Evolutionary conservation across 2,888 invertebrate genomes (phyloP).

Genomic region (Amorpha juglandis): DNA sequence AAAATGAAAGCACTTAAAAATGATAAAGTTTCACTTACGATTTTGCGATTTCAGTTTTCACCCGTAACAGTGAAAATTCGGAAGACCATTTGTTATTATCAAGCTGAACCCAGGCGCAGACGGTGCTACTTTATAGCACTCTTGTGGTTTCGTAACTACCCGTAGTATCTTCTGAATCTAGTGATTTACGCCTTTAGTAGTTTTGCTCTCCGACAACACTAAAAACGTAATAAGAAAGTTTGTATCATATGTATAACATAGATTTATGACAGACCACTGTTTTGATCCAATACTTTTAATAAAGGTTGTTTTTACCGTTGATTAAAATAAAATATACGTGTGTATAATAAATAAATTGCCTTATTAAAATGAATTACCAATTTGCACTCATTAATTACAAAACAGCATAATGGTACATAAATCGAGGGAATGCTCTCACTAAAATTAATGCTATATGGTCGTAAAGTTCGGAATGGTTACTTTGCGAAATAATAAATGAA

Average conservation of each 20-base stretch:
- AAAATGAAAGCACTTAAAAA: slow-evolving; percentile 1
- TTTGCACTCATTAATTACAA: slow-evolving; percentile 7
- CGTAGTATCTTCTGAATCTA: slow-evolving; percentile 49
- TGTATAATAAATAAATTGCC: neutral
- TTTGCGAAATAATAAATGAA: slow-evolving; percentile 58
- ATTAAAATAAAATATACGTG: neutral
- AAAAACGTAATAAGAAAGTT: slow-evolving; percentile 56
- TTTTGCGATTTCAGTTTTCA: slow-evolving; percentile 52
- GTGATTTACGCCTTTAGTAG: slow-evolving; percentile 59
- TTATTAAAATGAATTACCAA: neutral
- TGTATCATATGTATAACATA: slow-evolving; percentile 42
- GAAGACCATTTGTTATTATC: slow-evolving; percentile 64
- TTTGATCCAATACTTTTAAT: no score
- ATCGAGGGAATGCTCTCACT: slow-evolving; percentile 26
- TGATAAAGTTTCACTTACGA: slow-evolving; percentile 32
- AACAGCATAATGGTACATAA: slow-evolving; percentile 13
- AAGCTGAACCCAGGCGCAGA: slow-evolving; percentile 47
- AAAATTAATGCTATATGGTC: slow-evolving; percentile 38
- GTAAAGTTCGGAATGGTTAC: slow-evolving; percentile 44
- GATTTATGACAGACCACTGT: neutral
- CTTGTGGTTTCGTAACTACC: slow-evolving; percentile 63
- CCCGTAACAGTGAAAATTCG: slow-evolving; percentile 49
- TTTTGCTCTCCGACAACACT: slow-evolving; percentile 51
- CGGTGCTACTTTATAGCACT: slow-evolving; percentile 59
- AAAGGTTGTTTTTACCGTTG: no score